These are phyloP conservation scores for Meleagris gallopavo DNA, from an alignment of 2,113 vertebrate genomes.

Conservation along the genomic window DNA sequence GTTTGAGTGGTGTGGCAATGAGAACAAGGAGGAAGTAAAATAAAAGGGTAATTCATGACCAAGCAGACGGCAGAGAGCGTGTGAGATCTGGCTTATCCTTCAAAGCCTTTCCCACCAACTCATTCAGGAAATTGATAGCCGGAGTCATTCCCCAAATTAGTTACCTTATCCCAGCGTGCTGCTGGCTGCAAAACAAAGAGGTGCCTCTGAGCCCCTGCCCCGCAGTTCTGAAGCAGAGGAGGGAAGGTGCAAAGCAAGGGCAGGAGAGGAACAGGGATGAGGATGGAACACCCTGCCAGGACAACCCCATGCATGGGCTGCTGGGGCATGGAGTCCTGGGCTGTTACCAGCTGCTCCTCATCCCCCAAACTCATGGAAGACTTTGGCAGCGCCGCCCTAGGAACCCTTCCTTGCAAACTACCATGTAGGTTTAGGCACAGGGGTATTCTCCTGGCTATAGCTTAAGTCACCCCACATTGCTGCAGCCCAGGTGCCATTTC, in stretches of 20 bases:
- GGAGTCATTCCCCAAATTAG: not conserved
- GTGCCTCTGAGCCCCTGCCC: not conserved
- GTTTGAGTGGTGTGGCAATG: constrained; percentile 69
- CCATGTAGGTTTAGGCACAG: not conserved
- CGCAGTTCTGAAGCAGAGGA: not conserved
- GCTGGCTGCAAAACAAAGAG: not conserved
- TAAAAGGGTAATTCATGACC: constrained; percentile 57
- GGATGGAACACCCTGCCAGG: not conserved
- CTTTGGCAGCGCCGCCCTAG: not conserved
- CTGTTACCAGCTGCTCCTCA: not conserved
- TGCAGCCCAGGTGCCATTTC: not conserved
- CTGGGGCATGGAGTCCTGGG: not conserved
- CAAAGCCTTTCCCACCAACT: not conserved
- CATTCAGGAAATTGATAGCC: not conserved
- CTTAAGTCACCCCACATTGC: not conserved
- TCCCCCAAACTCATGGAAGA: not conserved
- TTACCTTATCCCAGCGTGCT: not conserved
- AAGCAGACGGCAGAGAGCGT: constrained; percentile 29
- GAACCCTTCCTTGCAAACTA: not conserved
- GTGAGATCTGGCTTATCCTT: not conserved
- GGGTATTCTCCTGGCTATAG: not conserved
- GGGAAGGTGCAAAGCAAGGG: not conserved
- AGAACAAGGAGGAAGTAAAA: constrained; percentile 68
- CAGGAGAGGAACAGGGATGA: not conserved
- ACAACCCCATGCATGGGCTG: not conserved